Evolutionary conservation across 2,113 vertebrate species (phyloP).

Genomic region (Microcebus jonahi): DNA sequence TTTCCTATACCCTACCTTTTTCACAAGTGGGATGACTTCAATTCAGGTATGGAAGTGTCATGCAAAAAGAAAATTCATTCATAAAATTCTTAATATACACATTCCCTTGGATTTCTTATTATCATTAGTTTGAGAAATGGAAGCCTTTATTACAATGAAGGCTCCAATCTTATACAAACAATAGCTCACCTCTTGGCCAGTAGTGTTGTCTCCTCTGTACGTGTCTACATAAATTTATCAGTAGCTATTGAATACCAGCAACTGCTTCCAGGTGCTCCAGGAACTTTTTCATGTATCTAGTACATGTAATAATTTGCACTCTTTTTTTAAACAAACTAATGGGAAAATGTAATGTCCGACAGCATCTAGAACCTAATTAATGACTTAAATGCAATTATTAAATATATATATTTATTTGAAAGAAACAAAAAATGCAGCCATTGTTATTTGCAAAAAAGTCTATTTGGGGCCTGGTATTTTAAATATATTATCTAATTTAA

Average conservation of each 20-base stretch:
- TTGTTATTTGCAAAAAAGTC: background rate
- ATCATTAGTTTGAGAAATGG: background rate
- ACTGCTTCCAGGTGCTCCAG: too few relatives aligned
- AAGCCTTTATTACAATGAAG: background rate
- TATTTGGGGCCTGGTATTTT: background rate
- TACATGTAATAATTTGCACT: background rate
- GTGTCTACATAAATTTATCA: background rate
- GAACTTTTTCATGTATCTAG: background rate
- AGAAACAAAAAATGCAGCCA: background rate
- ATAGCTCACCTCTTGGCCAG: rapidly evolving
- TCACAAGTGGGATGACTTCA: background rate
- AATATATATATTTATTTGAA: background rate
- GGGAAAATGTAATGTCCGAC: background rate
- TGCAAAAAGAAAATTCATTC: background rate
- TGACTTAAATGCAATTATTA: background rate
- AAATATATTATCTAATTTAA: background rate
- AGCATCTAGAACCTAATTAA: background rate
- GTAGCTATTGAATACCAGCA: background rate
- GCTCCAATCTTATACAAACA: background rate
- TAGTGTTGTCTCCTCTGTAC: too few relatives aligned
- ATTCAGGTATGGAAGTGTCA: background rate
- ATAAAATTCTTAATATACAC: background rate
- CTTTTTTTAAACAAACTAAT: background rate
- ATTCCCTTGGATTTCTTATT: background rate
- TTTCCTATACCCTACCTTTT: background rate